Evolutionary conservation across 2,888 invertebrate genomes (phyloP), one percentile per base, ranked within the genome.

Genomic region (Tenthredo mesomela): DNA sequence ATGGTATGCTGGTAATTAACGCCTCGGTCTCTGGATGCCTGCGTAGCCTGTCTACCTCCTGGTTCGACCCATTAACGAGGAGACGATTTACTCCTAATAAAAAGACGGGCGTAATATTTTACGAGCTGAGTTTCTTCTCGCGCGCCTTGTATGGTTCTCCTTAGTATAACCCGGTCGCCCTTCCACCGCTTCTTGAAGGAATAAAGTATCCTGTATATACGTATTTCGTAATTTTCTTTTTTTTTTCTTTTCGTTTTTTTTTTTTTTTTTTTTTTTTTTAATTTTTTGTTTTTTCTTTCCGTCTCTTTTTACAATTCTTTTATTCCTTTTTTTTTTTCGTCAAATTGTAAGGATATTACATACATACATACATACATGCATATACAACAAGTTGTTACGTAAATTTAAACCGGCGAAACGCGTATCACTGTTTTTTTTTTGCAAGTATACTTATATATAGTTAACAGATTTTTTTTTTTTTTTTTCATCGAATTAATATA

Each of bases 61-160:
- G 7, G 33, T 18, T 7, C 50, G 54, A 77, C 50, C 77, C 47
- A 61, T 80, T 92, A 91, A 92, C 91, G 91, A 91, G 92, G 89
- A 91, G 90, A 91, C 91, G 90, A 91, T 92, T 92, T 91, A 91
- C 90, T 91, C 90, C 91, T 92, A 92, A 92, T 92, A 92, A 91
- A 92, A 80, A 80, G 37, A 37, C 40, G 89, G 89, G 90, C 90
- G 90, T 91, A 90, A 90, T 92, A 91, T 91, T 92, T 92, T 92
- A 92, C 89, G 90, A 90, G 90, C 90, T 85, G 70, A 86, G 88
- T 87, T 87, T 87, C 77, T 80, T 80, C 80, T 88, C 88, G 87
- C 88, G 87, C 86, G 84, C 90, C 89, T 86, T 89, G 88, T 90
- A 90, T 85, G 88, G 89, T 86, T 84, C 85, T 86, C 86, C 87